Conservation (phyloP, 2,797 vertebrate species). For the Galaxias olidus region DNA sequence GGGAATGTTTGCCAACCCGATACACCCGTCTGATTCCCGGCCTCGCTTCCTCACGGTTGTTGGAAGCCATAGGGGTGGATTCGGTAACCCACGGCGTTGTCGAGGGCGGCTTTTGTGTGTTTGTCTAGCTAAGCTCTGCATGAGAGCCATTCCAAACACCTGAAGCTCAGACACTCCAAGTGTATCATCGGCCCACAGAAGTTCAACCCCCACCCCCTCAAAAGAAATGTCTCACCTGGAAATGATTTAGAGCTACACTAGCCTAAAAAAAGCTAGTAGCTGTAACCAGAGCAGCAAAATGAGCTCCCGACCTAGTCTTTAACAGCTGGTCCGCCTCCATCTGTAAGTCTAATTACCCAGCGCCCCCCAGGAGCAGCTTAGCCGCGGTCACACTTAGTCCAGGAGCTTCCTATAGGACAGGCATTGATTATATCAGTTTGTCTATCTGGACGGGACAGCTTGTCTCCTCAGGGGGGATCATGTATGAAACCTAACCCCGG, state of each 20-base stretch:
- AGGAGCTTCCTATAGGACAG: slow-evolving; percentile 56
- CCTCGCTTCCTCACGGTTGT: slow-evolving; percentile 23
- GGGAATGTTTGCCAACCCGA: slow-evolving; percentile 59
- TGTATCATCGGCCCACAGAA: slow-evolving; percentile 45
- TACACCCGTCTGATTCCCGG: slow-evolving; percentile 43
- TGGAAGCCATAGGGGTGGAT: slow-evolving; percentile 17
- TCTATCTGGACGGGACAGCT: slow-evolving; percentile 41
- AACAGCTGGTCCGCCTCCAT: slow-evolving; percentile 63
- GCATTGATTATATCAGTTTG: slow-evolving; percentile 59
- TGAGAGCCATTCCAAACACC: slow-evolving; percentile 59
- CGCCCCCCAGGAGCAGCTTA: slow-evolving; percentile 53
- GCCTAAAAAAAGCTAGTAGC: too few relatives aligned
- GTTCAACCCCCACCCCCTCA: slow-evolving; percentile 1
- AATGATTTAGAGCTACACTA: too few relatives aligned
- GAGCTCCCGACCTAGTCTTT: slow-evolving; percentile 34
- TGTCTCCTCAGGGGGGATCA: slow-evolving; percentile 26
- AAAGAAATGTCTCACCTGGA: slow-evolving; percentile 21
- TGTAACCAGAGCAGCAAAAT: too few relatives aligned
- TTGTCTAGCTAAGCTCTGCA: slow-evolving; percentile 55
- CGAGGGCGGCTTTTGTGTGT: slow-evolving; percentile 37
- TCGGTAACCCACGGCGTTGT: slow-evolving; percentile 18
- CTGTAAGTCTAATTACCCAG: slow-evolving; percentile 62
- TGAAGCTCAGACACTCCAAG: slow-evolving; percentile 29
- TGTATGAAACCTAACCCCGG: slow-evolving; percentile 43
- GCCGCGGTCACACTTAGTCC: slow-evolving; percentile 24